Evolutionary conservation across 2,113 vertebrate genomes (phyloP).

Genomic region (Eira barbara): DNA sequence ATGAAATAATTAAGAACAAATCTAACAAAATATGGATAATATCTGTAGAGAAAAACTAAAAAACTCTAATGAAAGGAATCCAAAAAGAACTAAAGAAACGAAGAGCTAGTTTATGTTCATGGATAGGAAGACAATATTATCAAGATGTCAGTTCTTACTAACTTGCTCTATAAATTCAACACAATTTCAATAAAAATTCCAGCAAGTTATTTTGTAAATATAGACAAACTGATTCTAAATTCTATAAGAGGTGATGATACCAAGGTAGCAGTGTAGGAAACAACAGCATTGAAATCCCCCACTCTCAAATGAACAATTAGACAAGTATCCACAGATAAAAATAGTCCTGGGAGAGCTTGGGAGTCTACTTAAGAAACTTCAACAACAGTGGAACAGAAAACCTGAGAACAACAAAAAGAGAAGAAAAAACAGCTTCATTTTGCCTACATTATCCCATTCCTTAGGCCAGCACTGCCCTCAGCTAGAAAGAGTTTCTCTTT

Average conservation of each 20-base stretch:
- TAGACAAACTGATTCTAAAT: not conserved
- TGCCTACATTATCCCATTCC: not conserved
- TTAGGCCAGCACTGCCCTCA: not conserved
- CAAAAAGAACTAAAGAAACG: not conserved
- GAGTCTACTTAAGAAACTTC: not conserved
- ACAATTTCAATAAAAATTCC: not conserved
- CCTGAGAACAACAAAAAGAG: not conserved
- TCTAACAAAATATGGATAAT: not conserved
- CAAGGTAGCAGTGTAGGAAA: not conserved
- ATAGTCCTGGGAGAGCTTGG: not conserved
- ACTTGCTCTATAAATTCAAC: not conserved
- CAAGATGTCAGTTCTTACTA: not conserved
- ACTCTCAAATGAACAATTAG: not conserved
- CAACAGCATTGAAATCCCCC: not conserved
- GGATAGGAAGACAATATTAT: not conserved
- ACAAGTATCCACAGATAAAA: not conserved
- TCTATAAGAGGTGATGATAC: not conserved
- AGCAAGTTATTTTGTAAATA: not conserved
- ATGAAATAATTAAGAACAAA: not conserved
- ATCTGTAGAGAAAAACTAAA: not conserved
- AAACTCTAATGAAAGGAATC: not conserved
- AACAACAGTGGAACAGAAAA: not conserved
- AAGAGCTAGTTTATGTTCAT: not conserved
- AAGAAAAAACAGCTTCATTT: not conserved
- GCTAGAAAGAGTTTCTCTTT: not conserved